These are phyloP conservation scores for Mus minutoides DNA, from an alignment of 2,797 vertebrate species.

Conservation along the genomic window DNA sequence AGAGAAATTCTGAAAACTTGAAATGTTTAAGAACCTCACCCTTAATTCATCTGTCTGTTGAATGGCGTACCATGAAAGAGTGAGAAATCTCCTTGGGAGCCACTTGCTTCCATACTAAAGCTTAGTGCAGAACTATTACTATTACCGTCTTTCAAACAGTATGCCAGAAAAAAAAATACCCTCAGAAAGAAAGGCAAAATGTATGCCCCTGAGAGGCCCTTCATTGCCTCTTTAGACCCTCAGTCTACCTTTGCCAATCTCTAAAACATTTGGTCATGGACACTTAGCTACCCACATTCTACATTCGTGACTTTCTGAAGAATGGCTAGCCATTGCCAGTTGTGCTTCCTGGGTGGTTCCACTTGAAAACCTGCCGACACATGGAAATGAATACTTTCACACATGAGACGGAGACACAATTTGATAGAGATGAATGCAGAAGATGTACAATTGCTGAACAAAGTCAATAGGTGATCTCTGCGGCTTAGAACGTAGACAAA, in stretches of 20 bases:
- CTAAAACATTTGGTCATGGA: background rate
- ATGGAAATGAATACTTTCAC: conserved; percentile 53
- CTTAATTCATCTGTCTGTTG: conserved; percentile 17
- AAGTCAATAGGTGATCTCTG: conserved; percentile 17
- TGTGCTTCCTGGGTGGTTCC: background rate
- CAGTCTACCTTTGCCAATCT: background rate
- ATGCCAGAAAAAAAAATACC: background rate
- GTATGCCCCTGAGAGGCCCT: background rate
- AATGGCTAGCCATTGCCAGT: conserved; percentile 20
- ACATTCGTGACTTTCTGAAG: background rate
- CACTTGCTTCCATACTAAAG: conserved; percentile 14
- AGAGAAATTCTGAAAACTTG: conserved; percentile 4
- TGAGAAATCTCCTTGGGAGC: background rate
- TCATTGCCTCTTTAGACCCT: background rate
- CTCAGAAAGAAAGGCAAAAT: background rate
- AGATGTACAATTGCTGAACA: conserved; percentile 53
- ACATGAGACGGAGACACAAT: background rate
- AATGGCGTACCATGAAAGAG: background rate
- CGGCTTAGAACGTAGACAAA: background rate
- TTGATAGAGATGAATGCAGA: conserved; percentile 17
- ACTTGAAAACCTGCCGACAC: conserved; percentile 38
- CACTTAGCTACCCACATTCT: background rate
- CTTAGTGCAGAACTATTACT: background rate
- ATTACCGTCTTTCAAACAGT: background rate
- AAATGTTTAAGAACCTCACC: background rate